Base-by-base conservation (phyloP, 2,888 invertebrate species). In the Raillietiella orientalis region DNA sequence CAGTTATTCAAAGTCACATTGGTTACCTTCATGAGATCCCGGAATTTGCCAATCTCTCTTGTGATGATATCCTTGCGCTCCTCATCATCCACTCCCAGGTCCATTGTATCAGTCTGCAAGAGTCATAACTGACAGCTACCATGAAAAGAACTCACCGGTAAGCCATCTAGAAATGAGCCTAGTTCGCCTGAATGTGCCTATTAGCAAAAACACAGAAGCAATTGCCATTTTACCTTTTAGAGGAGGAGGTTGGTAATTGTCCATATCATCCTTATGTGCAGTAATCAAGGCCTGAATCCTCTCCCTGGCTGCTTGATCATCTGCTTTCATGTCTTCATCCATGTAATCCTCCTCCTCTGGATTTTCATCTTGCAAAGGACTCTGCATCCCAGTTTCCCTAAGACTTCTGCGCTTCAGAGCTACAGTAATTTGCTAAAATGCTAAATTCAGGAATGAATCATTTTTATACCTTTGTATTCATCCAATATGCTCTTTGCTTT, bases 21-120 rank as follows among this genome's bases (percentile, higher is more conserved):
- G 19, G 6, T 57, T 62, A 77, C 77, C 72, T 79, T 79, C 67
- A 79, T 87, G 36, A 77, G 72, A 54, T 87, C 84, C 33, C 90
- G 63, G 53, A 93, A 93, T 52, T 79, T 82, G 39, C 77, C 77
- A 48, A 93, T 93, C 59, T 93, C 93, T 38, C 84, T 61, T 41
- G 77, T 79, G 38, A 93, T 93, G 37, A 90, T 60, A 49, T 82
- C 79, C 25, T 82, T 65, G 49, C 87, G 84, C 43, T 87, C 87
- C 49, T 87, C 87, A 43, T 90, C 90, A 32, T n/a, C n/a, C 22
- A 19, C n/a, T 19, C n/a, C n/a, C n/a, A n/a, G n/a, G n/a, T n/a
- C n/a, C n/a, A n/a, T n/a, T n/a, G n/a, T n/a, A n/a, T n/a, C n/a
- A n/a, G n/a, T n/a, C n/a, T n/a, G n/a, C n/a, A n/a, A n/a, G n/a